phyloP scores from a whole-genome alignment of 2,113 vertebrate species.

The Pseudorectes ferrugineus region DNA sequence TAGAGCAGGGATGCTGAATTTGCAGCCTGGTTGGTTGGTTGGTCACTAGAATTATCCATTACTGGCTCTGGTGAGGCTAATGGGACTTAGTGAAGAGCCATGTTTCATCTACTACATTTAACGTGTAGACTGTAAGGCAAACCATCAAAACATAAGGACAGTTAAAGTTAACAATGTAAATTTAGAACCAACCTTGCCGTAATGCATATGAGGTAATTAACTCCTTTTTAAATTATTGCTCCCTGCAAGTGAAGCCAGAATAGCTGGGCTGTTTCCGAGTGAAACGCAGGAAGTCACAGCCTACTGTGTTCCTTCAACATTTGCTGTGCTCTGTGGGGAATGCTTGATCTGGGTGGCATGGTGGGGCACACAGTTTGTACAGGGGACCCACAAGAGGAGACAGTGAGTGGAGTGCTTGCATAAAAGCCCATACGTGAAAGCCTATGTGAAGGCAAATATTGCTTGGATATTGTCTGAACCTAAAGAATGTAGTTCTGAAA shows the following conservation, averaged over 20 bases:
- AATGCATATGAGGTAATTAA: not conserved
- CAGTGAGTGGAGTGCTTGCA: not conserved
- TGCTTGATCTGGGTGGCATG: not conserved
- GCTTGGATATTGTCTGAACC: not conserved
- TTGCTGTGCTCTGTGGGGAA: not conserved
- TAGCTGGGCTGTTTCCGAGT: not conserved
- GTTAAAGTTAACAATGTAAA: not conserved
- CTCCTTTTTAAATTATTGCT: not conserved
- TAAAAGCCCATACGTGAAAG: not conserved
- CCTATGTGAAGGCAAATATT: not conserved
- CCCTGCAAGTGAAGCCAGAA: not conserved
- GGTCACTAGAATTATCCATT: not conserved
- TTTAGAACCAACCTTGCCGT: not conserved
- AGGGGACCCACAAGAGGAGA: accelerated
- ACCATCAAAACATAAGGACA: not conserved
- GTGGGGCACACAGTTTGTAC: not conserved
- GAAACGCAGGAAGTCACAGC: not conserved
- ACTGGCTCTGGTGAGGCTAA: not conserved
- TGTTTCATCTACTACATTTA: not conserved
- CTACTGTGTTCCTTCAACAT: not conserved
- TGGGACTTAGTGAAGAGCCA: not conserved
- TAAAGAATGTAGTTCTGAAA: not conserved
- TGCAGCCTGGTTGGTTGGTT: not conserved
- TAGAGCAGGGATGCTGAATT: not conserved
- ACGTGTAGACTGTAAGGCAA: not conserved